Base-by-base conservation (phyloP, 1,140 invertebrate genomes). In the Limonius californicus region DNA sequence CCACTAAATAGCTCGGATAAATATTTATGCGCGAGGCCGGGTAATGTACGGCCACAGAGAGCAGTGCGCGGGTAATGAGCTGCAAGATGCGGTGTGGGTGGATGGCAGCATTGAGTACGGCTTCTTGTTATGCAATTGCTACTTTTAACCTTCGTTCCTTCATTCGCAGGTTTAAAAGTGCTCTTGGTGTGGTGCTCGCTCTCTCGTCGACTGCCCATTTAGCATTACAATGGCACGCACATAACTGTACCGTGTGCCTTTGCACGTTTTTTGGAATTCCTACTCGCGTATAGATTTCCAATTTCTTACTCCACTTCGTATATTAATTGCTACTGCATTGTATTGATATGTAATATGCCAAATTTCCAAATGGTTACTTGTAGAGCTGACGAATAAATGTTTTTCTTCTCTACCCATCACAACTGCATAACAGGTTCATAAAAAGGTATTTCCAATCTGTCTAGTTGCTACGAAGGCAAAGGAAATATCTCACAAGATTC, bases 81-180 rank as follows among this genome's bases (percentile, higher is more conserved):
- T 60, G 58, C 58, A 61, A 58, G 65, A 61, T 57, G 60, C 32
- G 20, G 60, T 63, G 65, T 66, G 65, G 65, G 65, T 66, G 65
- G 65, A 14, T 56, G 21, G 57, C 47, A 32, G 16, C 45, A 50
- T 50, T 50, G 16, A 50, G 45, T 50, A 19, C 45, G 20, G 16
- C 45, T 50, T n/a, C 45, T 50, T 50, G 45, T 50, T 50, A 50
- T 50, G 45, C 45, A 50, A 50, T 50, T 50, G 45, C 45, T 50
- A 50, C 45, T 50, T 50, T 50, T 50, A 50, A 50, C 45, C 45
- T 50, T 45, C 42, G 42, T 45, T 45, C 42, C 14, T 45, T 50
- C 45, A 21, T 21, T 12, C 45, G 45, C 20, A 50, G 19, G 19
- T 21, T 50, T 39, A 39, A 39, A 39, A 39, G n/a, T 39, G n/a